phyloP scores from a whole-genome alignment of 2,113 vertebrate species.

The Antidorcas marsupialis region DNA sequence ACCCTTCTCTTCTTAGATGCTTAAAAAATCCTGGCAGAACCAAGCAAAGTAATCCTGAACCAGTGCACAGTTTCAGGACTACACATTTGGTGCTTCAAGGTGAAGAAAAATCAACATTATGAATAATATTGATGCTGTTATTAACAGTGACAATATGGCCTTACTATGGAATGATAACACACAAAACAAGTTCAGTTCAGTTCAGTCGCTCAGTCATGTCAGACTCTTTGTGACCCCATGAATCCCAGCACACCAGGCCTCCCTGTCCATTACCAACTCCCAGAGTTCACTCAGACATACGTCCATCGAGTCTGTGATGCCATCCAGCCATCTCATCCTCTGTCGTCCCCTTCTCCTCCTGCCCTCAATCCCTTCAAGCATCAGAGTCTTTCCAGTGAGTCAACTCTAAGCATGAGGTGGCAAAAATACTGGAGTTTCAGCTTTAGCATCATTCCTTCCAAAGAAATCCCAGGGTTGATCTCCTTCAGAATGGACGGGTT shows the following conservation, averaged over 20 bases:
- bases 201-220: too few species aligned
- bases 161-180: background rate
- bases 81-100: background rate
- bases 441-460: too few species aligned
- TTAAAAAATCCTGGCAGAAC: background rate
- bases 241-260: background rate
- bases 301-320: too few species aligned
- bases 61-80: background rate
- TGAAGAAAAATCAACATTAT: background rate
- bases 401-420: background rate
- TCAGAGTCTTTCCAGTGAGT: background rate
- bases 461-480: too few species aligned
- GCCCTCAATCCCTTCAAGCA: background rate
- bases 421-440: background rate
- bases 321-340: too few species aligned
- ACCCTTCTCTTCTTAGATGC: background rate
- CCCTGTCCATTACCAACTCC: background rate
- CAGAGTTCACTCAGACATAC: background rate
- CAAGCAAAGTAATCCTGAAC: background rate
- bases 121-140: background rate
- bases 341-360: too few species aligned
- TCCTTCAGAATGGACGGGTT: too few species aligned
- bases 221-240: too few species aligned
- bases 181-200: background rate
- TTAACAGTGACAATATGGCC: background rate